Base-by-base conservation (phyloP, 2,888 invertebrate species). In the Ferrisia virgata region DNA sequence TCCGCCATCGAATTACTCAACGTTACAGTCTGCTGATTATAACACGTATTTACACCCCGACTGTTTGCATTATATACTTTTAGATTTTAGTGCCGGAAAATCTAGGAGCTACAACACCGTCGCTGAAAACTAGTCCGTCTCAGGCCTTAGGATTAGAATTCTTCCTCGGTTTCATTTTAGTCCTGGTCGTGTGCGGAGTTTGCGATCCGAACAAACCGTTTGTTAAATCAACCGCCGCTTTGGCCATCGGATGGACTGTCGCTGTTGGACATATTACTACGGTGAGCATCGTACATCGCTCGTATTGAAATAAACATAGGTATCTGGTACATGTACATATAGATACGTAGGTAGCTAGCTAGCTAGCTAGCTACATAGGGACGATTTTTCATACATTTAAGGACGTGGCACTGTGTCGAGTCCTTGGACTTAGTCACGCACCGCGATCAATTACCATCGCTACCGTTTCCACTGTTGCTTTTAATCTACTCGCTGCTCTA, bases 131-230 rank as follows among this genome's bases (percentile, higher is more conserved):
- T 15, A 90, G 90, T 15, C 91, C 92, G 2, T 91, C 91, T 2
- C 96, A 96, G 90, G 93, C 92, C 0, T 90, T 97, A 85, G 90
- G 96, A 76, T 91, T 96, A 85, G 97, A 98, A 88, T 93, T 93
- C 0, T 89, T 97, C 88, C 93, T 96, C 87, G 96, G 96, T 0
- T 92, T 93, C 87, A 88, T 93, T 0, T 89, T 93, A 82, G 90
- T 93, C 1, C 90, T 93, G 84, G 92, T 93, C 11, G 92, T 93
- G 13, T 92, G 92, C 86, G 91, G 90, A 0, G 92, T 92, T 0
- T 91, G 91, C 78, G 93, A 93, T 87, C 89, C 91, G 1, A 90
- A 91, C 85, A 89, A 93, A 79, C 90, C 89, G 11, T 92, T 93
- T 87, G 89, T 92, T 82, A 91, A 90, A 87, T 93, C 93, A 78